Conservation (phyloP, 2,888 invertebrate genomes). For the Timema podura region DNA sequence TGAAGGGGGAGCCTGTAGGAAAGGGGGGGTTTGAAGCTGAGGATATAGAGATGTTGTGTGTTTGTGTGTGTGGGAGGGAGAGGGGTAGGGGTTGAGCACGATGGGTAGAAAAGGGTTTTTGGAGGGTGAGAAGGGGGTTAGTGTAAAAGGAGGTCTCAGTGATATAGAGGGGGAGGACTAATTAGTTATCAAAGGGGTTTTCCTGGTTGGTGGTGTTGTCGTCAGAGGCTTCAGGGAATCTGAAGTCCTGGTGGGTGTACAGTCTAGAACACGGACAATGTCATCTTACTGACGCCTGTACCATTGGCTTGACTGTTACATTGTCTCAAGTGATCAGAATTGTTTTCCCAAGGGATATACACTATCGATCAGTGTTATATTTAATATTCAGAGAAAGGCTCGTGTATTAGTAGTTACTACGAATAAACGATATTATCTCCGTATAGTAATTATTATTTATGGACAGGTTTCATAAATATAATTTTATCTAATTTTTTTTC, state of each 20-base stretch:
- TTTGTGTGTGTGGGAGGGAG: slow-evolving; percentile 30
- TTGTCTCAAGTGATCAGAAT: too few species aligned
- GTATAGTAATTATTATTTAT: too few species aligned
- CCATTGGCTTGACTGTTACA: too few species aligned
- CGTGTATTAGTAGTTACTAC: too few species aligned
- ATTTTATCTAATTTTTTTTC: too few species aligned
- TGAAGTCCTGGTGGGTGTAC: slow-evolving; percentile 22
- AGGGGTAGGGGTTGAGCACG: slow-evolving; percentile 19
- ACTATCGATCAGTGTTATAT: too few species aligned
- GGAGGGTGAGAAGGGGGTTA: slow-evolving; percentile 3
- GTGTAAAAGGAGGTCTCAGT: not conserved
- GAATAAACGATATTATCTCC: too few species aligned
- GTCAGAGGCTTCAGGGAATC: slow-evolving; percentile 24
- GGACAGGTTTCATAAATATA: too few species aligned
- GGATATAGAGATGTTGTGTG: slow-evolving; percentile 31
- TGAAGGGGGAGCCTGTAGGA: slow-evolving; percentile 20
- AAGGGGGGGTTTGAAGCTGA: not conserved
- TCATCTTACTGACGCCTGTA: too few species aligned
- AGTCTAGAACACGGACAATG: not conserved
- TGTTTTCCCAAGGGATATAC: too few species aligned
- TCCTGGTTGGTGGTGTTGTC: slow-evolving; percentile 24
- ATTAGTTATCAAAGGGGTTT: slow-evolving; percentile 32
- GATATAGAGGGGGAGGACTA: slow-evolving; percentile 22
- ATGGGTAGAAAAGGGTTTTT: slow-evolving; percentile 23
- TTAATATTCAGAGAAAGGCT: too few species aligned